Conservation (phyloP, 2,888 invertebrate species). For the Leptopterna dolabrata region DNA sequence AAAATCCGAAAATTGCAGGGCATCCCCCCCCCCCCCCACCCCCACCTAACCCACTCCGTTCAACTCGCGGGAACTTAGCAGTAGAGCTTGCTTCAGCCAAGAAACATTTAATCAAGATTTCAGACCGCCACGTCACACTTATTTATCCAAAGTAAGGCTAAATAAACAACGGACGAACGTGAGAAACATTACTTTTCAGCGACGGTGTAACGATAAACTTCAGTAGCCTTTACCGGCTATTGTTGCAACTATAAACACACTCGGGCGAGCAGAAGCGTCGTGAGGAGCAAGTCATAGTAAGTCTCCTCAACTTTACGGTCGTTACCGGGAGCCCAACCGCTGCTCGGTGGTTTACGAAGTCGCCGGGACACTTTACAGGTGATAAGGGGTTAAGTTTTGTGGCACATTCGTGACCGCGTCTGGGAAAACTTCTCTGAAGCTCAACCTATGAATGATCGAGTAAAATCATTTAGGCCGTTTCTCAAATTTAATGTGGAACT, state of each 20-base stretch:
- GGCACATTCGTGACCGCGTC: conserved; percentile 8
- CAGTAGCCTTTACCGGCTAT: conserved; percentile 11
- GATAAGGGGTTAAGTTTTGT: conserved; percentile 26
- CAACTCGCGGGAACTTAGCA: too few relatives aligned
- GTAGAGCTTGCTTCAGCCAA: too few relatives aligned
- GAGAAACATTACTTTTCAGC: background rate
- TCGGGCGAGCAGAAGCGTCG: background rate
- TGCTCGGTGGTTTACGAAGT: background rate
- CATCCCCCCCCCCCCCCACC: too few relatives aligned
- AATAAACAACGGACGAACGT: background rate
- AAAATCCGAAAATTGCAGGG: too few relatives aligned
- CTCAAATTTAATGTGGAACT: too few relatives aligned
- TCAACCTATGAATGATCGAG: too few relatives aligned
- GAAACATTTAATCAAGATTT: too few relatives aligned
- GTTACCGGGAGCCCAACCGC: background rate
- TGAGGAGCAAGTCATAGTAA: conserved; percentile 3
- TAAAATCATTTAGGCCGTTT: too few relatives aligned
- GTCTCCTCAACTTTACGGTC: background rate
- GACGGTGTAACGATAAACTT: background rate
- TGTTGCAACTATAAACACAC: conserved; percentile 11
- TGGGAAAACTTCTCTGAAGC: too few relatives aligned
- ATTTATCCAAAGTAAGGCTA: background rate
- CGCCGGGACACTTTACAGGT: background rate
- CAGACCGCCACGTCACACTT: too few relatives aligned
- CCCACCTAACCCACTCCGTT: too few relatives aligned